Percentiles rank a stretch among this genome's conserved stretches.
Conservation (phyloP, 2,797 vertebrate species). For the Threskiornis aethiopicus region DNA sequence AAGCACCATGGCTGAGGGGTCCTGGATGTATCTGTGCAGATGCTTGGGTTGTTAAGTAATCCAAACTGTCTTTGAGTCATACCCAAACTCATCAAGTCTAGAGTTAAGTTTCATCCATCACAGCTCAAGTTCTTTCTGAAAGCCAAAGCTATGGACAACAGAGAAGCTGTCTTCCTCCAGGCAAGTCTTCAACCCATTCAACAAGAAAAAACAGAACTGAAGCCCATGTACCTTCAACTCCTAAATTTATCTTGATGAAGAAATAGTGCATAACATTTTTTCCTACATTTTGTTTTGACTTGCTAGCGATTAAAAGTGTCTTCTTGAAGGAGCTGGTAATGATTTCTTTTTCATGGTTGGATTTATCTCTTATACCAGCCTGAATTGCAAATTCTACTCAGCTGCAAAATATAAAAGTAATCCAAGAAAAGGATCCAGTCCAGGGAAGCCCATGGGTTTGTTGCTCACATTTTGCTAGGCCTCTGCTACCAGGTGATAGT, state of each 20-base stretch:
- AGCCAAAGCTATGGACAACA: neutral
- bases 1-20: neutral
- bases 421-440: neutral
- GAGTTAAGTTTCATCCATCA: neutral
- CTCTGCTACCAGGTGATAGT: neutral
- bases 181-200: neutral
- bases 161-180: neutral
- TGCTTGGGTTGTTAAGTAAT: neutral
- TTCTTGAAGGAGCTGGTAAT: neutral
- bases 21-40: neutral
- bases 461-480: neutral
- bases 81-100: neutral
- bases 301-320: neutral
- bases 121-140: neutral
- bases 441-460: neutral
- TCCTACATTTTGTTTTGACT: neutral
- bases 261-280: neutral
- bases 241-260: neutral
- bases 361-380: neutral
- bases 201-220: neutral
- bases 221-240: neutral
- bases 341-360: neutral
- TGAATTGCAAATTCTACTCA: neutral
- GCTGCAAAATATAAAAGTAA: neutral
- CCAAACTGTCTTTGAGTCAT: neutral